Base-by-base conservation (phyloP, 1,140 invertebrate genomes). In the Zaprionus kolodkinae region DNA sequence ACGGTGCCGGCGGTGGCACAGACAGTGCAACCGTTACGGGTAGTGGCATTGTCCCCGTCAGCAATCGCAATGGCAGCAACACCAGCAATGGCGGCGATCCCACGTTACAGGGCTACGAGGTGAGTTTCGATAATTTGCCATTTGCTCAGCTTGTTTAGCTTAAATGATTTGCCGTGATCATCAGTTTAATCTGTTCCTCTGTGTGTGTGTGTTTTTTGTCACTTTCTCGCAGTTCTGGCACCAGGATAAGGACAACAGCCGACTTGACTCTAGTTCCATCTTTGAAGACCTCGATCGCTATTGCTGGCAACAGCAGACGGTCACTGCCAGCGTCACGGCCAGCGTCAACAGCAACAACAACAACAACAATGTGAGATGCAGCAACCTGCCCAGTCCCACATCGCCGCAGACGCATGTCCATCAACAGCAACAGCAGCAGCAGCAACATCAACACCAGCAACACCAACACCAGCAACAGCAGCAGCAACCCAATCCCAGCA, bases 281-380 rank as follows among this genome's bases (percentile, higher is more conserved):
- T 93, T 97, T 73, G 96, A 97, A 91, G 96, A 97, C 90, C 93
- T 97, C 35, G 96, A 96, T 91, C 96, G 96, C 80, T 96, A 95
- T 91, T 96, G 96, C 79, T 97, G 96, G 96, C 95, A 93, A 63
- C 94, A 94, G 91, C 94, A 95, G 54, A 93, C 93, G 27, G 94
- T 94, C 64, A 93, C 94, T n/a, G 91, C 93, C 33, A 94, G 77
- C 57, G 69, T 66, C 33, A 69, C 81, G 50, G 72, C 70, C 11
- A 80, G 91, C 93, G 30, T 93, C 92, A 78, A 81, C 71, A 69
- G 67, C 13, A 80, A 91, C 93, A 30, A 93, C 93, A 78, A 81
- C 72, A 84, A 60, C 93, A 78, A 81, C 72, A 84, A 60, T 59
- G 71, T 93, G 72, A 94, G 94, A 76, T 85, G 67, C 30, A 66